Base-by-base conservation (phyloP, 2,113 vertebrate species). In the Phaetusa simplex region DNA sequence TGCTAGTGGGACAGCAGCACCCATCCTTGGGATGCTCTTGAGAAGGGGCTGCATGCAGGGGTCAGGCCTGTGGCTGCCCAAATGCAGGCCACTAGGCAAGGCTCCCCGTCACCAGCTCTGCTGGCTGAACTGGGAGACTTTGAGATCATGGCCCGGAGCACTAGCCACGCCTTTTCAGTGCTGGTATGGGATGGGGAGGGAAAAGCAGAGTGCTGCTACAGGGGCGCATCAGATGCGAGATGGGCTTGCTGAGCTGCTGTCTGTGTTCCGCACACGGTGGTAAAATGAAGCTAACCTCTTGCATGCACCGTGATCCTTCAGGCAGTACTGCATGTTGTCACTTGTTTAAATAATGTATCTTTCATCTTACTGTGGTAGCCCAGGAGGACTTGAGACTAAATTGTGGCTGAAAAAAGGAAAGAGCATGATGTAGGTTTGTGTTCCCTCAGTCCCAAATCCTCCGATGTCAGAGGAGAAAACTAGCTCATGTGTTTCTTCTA, bases 111-210 rank as follows among this genome's bases (percentile, higher is more conserved):
- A 38, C 17, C 32, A 32, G 12, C 49, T 64, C 47, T 58, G 40
- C 14, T n/a, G 47, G 19, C 27, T 82, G 27, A 20, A 2, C 36
- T 5, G 3, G 2, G 23, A 8, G 2, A 18, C 36, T 38, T 59
- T 1, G 3, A 43, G 19, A 6, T 34, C 43, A 15, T 7, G 8
- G 4, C 3, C 29, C 34, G 53, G 4, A 71, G 42, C 11, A 14
- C 2, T 0, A 3, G 4, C 5, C 14, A 15, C 11, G 11, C 12
- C 9, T 49, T 80, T 47, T 13, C 30, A 2, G 0, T 40, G 42
- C 30, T 72, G 52, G 4, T 6, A 5, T 9, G 34, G 45, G 23
- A 5, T 4, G 27, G 50, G 24, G 24, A 71, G 24, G 36, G 19
- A 23, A 23, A 23, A 84, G 45, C 43, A 14, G 34, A 24, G 56